phyloP scores from a whole-genome alignment of 2,113 vertebrate genomes.

The Rhizomys pruinosus region DNA sequence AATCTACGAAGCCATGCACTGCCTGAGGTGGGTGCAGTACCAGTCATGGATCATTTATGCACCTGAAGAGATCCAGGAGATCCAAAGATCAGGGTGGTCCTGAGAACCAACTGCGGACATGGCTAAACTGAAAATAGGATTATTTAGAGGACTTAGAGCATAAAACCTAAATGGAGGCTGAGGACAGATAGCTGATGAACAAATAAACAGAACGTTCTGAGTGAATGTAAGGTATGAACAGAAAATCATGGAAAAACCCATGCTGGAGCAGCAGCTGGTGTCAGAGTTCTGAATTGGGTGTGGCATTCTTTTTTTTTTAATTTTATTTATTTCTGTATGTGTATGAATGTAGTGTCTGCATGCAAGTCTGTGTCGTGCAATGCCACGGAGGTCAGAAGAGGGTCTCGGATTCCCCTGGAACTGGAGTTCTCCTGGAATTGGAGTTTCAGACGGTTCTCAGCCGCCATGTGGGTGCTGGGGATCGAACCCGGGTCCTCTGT shows the following conservation, averaged over 20 bases:
- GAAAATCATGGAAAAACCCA: neutral
- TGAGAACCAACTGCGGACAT: neutral
- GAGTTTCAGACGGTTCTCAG: too few relatives aligned
- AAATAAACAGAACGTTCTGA: neutral
- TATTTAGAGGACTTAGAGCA: neutral
- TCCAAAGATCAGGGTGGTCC: accelerated
- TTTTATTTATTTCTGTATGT: too few relatives aligned
- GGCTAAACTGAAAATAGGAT: neutral
- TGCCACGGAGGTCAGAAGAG: too few relatives aligned
- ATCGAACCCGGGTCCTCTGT: too few relatives aligned
- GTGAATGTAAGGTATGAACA: neutral
- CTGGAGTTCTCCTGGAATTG: too few relatives aligned
- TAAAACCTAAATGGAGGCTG: neutral
- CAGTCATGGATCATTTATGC: neutral
- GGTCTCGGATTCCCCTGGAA: too few relatives aligned
- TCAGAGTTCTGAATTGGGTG: neutral
- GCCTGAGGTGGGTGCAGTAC: neutral
- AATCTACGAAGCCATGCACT: neutral
- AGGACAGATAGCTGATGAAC: neutral
- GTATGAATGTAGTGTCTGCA: too few relatives aligned
- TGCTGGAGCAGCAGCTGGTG: neutral
- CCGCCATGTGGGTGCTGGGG: too few relatives aligned
- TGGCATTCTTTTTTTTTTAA: too few relatives aligned
- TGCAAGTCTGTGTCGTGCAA: too few relatives aligned
- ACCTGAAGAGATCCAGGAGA: too few relatives aligned